Conservation (phyloP, 1,140 invertebrate genomes). For the Acromyrmex charruanus region DNA sequence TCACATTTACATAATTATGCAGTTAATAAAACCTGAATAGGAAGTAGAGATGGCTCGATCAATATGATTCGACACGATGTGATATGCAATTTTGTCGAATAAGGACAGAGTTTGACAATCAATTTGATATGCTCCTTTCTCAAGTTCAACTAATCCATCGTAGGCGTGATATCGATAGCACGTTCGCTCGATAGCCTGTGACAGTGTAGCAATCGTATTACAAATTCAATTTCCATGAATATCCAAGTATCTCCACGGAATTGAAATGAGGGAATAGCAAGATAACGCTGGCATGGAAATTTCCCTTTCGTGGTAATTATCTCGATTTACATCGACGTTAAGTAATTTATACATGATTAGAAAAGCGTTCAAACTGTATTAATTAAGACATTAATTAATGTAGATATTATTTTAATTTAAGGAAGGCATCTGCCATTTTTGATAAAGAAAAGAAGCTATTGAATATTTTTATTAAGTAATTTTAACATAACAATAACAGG, state of each 20-base stretch:
- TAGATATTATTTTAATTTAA: not conserved
- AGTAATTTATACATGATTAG: conserved; percentile 29
- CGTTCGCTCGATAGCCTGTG: conserved; percentile 9
- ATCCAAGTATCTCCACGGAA: conserved; percentile 46
- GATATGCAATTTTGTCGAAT: not conserved
- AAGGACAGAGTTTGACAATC: conserved; percentile 10
- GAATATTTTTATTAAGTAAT: too few relatives aligned
- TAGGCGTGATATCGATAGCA: conserved; percentile 23
- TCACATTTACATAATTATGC: conserved; percentile 36
- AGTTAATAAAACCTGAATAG: conserved; percentile 20
- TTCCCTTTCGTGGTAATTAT: conserved; percentile 33
- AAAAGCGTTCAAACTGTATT: not conserved
- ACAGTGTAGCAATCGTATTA: conserved; percentile 27
- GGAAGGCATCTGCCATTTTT: not conserved
- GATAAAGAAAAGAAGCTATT: not conserved
- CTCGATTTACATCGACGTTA: conserved; percentile 33
- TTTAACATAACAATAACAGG: too few relatives aligned
- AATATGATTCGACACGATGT: not conserved
- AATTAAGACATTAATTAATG: conserved; percentile 17
- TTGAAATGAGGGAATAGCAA: conserved; percentile 46
- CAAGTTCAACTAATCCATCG: conserved; percentile 39
- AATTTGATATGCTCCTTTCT: conserved; percentile 16
- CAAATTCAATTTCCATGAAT: conserved; percentile 73
- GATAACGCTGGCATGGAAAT: conserved; percentile 15
- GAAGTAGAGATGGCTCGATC: not conserved